These are phyloP conservation scores for Atopsyche davidsoni DNA, from an alignment of 1,140 invertebrate species.

Conservation along the genomic window DNA sequence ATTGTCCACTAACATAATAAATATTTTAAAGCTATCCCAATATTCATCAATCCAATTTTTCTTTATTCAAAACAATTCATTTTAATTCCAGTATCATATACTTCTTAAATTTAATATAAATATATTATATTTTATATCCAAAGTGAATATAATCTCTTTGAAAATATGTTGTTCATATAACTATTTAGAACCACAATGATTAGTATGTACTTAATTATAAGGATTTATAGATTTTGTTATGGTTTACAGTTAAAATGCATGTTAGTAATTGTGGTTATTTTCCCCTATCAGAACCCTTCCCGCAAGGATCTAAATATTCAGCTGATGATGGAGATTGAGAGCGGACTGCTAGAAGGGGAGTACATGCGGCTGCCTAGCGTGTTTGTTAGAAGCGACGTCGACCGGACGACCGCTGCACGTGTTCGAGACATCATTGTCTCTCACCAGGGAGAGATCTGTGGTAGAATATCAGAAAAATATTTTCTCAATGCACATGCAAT, in stretches of 20 bases:
- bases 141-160: not conserved
- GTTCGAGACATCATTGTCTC: constrained; percentile 84
- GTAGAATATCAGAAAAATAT: constrained; percentile 30
- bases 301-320: constrained; percentile 89
- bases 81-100: not conserved
- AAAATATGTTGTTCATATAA: too few relatives aligned
- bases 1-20: too few relatives aligned
- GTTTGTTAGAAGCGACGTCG: constrained; percentile 78
- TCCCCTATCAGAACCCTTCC: constrained; percentile 71
- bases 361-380: constrained; percentile 72
- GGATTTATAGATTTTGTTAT: too few relatives aligned
- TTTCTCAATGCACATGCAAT: not conserved
- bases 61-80: not conserved
- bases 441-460: constrained; percentile 69
- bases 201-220: too few relatives aligned
- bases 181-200: too few relatives aligned
- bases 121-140: not conserved
- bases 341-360: constrained; percentile 74
- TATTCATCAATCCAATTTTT: not conserved
- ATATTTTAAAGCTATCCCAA: not conserved
- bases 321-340: constrained; percentile 90
- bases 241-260: too few relatives aligned
- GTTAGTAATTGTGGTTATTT: too few relatives aligned
- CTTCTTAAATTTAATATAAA: not conserved
- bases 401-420: constrained; percentile 72